Evolutionary conservation across 2,888 invertebrate genomes (phyloP), one percentile per base, ranked within the genome.

Genomic region (Eupelmus urozonus): DNA sequence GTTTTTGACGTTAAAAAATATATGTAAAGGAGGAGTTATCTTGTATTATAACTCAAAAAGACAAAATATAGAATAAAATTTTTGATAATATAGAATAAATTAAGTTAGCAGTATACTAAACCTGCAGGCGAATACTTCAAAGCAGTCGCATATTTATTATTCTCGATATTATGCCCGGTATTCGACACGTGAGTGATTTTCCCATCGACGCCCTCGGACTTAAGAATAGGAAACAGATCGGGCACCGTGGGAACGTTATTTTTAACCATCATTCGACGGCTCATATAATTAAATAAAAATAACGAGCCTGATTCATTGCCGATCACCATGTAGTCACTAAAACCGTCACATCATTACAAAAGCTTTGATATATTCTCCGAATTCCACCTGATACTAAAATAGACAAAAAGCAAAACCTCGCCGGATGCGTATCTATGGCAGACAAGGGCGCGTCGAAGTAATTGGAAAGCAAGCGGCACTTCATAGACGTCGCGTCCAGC

Each of bases 41-140:
- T 34, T 34, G 9, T 34, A 34, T 9, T 34, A 34, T 34, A 34
- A 9, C 9, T 34, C 9, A 34, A 34, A 34, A 34, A 34, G 34
- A 34, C 9, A 9, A 34, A 34, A n/a, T n/a, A n/a, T n/a, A n/a
- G n/a, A n/a, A n/a, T n/a, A n/a, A n/a, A n/a, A n/a, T n/a, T n/a
- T n/a, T n/a, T n/a, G n/a, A n/a, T n/a, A n/a, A n/a, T n/a, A n/a
- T n/a, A n/a, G n/a, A 34, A 34, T 34, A 5, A 34, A 34, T 34
- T 5, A 34, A 49, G 16, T 49, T 49, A 34, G 9, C 3, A 49
- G n/a, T n/a, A 25, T 57, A 93, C 92, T 80, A 42, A 83, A 93
- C 93, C 92, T 88, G 91, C 90, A 0, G 92, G 91, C 0, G 93
- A 92, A 87, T 92, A 93, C 84, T 92, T 91, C 1, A 93, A 74